These are phyloP conservation scores for Lineus longissimus DNA, from an alignment of 1,140 invertebrate genomes.

Conservation along the genomic window DNA sequence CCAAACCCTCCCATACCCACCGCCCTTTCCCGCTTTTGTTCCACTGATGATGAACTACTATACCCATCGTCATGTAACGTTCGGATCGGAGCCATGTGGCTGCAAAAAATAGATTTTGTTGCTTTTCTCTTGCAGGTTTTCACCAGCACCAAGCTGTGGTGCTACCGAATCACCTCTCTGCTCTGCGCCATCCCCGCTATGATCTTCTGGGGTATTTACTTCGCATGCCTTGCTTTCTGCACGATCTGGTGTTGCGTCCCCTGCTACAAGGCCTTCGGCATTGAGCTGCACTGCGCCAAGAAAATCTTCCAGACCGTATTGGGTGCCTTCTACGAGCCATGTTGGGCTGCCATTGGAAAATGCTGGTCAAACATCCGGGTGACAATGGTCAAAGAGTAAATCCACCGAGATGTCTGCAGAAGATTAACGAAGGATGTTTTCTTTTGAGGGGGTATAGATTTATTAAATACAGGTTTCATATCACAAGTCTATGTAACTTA, in stretches of 20 bases:
- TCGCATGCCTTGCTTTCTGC: constrained; percentile 34
- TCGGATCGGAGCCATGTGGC: no score
- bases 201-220: constrained; percentile 29
- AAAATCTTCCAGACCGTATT: constrained; percentile 19
- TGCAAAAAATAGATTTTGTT: no score
- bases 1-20: no score
- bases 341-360: constrained; percentile 20
- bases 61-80: no score
- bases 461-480: no score
- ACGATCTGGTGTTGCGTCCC: constrained; percentile 34
- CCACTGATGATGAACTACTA: no score
- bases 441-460: no score
- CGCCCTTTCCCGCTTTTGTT: no score
- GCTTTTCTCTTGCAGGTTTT: constrained; percentile 33
- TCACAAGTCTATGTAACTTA: no score
- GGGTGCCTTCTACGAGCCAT: constrained; percentile 22
- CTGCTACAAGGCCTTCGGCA: constrained; percentile 26
- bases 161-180: constrained; percentile 28
- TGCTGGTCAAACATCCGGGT: constrained; percentile 20
- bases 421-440: no score
- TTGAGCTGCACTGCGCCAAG: constrained; percentile 22
- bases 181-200: constrained; percentile 25
- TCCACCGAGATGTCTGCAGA: no score
- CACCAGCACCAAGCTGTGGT: constrained; percentile 26
- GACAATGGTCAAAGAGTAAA: constrained; percentile 3